Evolutionary conservation across 2,888 invertebrate species (phyloP).

Genomic region (Scrobipalpa costella): DNA sequence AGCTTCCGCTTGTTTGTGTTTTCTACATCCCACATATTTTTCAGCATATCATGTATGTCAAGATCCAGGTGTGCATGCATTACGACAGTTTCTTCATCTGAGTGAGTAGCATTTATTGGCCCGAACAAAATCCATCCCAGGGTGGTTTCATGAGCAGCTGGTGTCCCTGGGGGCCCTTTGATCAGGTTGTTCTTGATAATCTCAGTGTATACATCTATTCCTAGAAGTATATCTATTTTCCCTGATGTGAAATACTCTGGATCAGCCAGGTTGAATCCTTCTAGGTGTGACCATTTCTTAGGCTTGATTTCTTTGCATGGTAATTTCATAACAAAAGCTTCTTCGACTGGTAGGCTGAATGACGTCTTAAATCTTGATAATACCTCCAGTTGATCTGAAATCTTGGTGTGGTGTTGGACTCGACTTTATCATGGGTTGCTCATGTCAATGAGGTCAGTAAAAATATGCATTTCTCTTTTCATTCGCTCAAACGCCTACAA

Average conservation of each 20-base stretch:
- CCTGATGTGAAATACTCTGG: constrained; percentile 32
- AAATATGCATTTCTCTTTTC: no score
- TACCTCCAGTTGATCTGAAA: constrained; percentile 29
- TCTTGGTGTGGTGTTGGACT: no score
- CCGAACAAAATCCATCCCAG: constrained; percentile 40
- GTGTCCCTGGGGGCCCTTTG: constrained; percentile 30
- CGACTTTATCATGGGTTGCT: no score
- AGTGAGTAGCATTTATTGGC: constrained; percentile 26
- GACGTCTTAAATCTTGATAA: constrained; percentile 28
- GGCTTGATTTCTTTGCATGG: constrained; percentile 22
- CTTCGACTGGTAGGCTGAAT: constrained; percentile 29
- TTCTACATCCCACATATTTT: constrained; percentile 37
- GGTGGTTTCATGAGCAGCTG: constrained; percentile 36
- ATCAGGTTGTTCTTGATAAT: no score
- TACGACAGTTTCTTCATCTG: constrained; percentile 13
- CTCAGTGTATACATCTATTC: constrained; percentile 8
- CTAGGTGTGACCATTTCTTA: constrained; percentile 25
- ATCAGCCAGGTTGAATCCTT: constrained; percentile 32
- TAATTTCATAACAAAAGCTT: constrained; percentile 26
- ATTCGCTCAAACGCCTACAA: no score
- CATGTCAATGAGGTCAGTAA: no score
- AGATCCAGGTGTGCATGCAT: constrained; percentile 22
- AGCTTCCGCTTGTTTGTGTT: constrained; percentile 31
- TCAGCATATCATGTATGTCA: constrained; percentile 11
- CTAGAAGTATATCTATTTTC: constrained; percentile 31